These are phyloP conservation scores for Corynorhinus townsendii DNA, from an alignment of 2,113 vertebrate species.

Conservation along the genomic window DNA sequence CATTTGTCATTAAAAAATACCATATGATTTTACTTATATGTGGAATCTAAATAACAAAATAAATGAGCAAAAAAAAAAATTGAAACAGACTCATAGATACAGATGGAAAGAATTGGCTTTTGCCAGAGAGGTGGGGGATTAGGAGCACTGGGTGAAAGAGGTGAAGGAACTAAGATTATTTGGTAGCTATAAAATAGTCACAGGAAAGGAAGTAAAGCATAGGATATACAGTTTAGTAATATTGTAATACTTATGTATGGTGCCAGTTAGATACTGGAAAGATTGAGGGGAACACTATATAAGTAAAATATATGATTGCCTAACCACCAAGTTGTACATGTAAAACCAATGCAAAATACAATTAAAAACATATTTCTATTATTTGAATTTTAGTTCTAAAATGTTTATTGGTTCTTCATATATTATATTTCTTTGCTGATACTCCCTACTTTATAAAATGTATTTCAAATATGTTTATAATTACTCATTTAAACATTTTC, in stretches of 20 bases:
- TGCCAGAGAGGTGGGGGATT: background rate
- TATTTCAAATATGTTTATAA: background rate
- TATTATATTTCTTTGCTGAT: background rate
- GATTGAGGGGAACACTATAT: background rate
- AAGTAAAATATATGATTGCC: background rate
- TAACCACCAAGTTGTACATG: background rate
- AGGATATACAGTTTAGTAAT: background rate
- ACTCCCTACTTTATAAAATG: background rate
- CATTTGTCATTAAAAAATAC: background rate
- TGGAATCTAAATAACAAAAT: background rate
- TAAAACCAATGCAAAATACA: background rate
- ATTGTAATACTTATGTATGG: background rate
- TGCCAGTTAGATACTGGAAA: background rate
- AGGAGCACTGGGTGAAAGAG: background rate
- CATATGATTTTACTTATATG: background rate
- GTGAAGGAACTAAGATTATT: background rate
- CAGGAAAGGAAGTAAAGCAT: background rate
- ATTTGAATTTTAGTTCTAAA: background rate
- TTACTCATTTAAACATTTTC: background rate
- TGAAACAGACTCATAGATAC: background rate
- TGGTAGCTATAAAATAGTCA: background rate
- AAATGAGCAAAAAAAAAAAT: background rate
- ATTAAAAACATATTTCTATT: background rate
- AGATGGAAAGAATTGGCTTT: background rate
- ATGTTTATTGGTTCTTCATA: background rate